Percentiles rank a stretch among this genome's conserved stretches.
Evolutionary conservation across 2,888 invertebrate genomes (phyloP).

Genomic region (Megalurothrips usitatus): DNA sequence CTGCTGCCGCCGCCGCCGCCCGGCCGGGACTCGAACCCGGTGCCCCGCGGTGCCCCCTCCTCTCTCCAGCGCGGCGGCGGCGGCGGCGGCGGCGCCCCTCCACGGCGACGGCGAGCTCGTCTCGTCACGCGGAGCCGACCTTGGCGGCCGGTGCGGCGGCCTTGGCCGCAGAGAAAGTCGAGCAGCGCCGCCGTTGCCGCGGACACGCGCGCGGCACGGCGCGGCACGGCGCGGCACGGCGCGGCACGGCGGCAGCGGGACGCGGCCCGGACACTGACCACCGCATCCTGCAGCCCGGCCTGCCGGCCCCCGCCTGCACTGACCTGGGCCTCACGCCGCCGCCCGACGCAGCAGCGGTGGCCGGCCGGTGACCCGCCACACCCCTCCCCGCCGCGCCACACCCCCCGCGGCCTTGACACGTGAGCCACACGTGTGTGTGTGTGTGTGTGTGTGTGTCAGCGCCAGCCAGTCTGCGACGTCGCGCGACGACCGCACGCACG

Average conservation of each 20-base stretch:
- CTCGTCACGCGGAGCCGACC: neutral
- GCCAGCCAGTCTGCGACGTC: neutral
- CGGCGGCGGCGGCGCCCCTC: neutral
- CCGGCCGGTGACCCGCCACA: neutral
- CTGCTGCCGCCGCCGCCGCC: neutral
- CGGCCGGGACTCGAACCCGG: neutral
- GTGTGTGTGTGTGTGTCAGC: neutral
- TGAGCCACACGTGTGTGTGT: neutral
- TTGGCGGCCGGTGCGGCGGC: neutral
- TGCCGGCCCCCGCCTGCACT: too few species aligned
- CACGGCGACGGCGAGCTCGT: neutral
- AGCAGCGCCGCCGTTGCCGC: neutral
- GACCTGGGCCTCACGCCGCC: too few species aligned
- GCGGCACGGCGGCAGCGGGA: too few species aligned
- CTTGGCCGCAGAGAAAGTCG: conserved; percentile 25
- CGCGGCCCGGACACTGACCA: too few species aligned
- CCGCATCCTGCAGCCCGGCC: too few species aligned
- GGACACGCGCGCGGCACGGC: neutral
- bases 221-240: too few species aligned
- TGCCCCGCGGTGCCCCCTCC: neutral
- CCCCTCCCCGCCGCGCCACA: neutral
- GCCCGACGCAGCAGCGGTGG: too few species aligned
- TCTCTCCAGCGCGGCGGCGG: neutral
- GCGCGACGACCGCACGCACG: too few species aligned
- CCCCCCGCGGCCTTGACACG: neutral